phyloP scores from a whole-genome alignment of 1,140 invertebrate genomes.

The Drosophila sturtevanti region DNA sequence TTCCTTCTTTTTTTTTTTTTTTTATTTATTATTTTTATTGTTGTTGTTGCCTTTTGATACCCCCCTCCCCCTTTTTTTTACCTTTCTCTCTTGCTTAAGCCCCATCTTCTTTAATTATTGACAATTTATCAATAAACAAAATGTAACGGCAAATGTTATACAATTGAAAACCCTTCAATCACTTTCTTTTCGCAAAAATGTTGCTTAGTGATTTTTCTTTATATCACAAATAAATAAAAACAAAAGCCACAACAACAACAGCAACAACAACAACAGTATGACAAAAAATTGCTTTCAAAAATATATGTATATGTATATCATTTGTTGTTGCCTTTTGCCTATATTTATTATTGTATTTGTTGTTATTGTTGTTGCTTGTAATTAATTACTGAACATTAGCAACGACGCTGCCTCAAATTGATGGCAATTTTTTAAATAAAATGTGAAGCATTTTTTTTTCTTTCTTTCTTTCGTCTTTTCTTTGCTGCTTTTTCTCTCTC shows the following conservation, averaged over 20 bases:
- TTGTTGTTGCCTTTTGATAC: neutral
- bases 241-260: conserved; percentile 4
- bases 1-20: neutral
- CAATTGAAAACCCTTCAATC: conserved; percentile 58
- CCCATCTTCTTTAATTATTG: conserved; percentile 50
- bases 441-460: conserved; percentile 17
- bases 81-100: conserved; percentile 5
- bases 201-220: conserved; percentile 33
- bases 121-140: conserved; percentile 54
- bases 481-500: neutral
- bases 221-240: conserved; percentile 26
- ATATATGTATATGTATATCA: neutral
- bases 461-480: neutral
- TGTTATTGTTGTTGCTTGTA: conserved; percentile 11
- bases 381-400: conserved; percentile 59
- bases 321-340: neutral
- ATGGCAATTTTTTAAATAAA: conserved; percentile 35
- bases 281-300: neutral
- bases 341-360: neutral
- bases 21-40: neutral
- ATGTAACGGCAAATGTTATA: conserved; percentile 58
- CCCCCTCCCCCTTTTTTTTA: neutral
- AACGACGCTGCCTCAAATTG: conserved; percentile 43
- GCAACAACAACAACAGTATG: neutral
- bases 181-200: conserved; percentile 42